These are phyloP conservation scores for Sphaerodactylus townsendi DNA, from an alignment of 2,113 vertebrate species.

Conservation along the genomic window DNA sequence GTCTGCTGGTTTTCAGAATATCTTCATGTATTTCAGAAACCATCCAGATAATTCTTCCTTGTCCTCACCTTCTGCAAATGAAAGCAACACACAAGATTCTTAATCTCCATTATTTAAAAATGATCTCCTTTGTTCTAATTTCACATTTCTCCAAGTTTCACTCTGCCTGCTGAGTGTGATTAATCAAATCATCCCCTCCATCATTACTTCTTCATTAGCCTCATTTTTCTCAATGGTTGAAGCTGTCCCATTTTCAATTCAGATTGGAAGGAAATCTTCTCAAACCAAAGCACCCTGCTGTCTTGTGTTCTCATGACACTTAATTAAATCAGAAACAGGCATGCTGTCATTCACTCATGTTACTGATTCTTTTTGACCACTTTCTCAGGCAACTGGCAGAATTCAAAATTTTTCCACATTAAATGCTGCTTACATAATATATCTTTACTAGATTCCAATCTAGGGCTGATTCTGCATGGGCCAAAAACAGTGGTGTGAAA, in stretches of 20 bases:
- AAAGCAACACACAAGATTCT: background rate
- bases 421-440: background rate
- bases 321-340: background rate
- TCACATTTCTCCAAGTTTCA: background rate
- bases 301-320: background rate
- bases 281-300: background rate
- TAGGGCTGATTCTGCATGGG: too few relatives aligned
- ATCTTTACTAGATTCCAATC: too few relatives aligned
- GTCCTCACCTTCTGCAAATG: background rate
- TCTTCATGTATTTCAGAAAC: background rate
- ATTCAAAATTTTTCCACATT: background rate
- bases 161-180: background rate
- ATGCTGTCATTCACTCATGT: background rate
- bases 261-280: background rate
- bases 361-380: background rate
- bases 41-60: background rate
- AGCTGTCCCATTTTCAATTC: background rate
- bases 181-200: background rate
- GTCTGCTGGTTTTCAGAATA: background rate
- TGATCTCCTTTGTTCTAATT: background rate
- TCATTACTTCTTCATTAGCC: constrained; percentile 1
- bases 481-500: too few relatives aligned
- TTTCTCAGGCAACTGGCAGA: background rate
- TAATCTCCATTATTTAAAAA: background rate
- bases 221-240: background rate